These are phyloP conservation scores for Hydropotes inermis DNA, from an alignment of 2,113 vertebrate species.

Conservation along the genomic window DNA sequence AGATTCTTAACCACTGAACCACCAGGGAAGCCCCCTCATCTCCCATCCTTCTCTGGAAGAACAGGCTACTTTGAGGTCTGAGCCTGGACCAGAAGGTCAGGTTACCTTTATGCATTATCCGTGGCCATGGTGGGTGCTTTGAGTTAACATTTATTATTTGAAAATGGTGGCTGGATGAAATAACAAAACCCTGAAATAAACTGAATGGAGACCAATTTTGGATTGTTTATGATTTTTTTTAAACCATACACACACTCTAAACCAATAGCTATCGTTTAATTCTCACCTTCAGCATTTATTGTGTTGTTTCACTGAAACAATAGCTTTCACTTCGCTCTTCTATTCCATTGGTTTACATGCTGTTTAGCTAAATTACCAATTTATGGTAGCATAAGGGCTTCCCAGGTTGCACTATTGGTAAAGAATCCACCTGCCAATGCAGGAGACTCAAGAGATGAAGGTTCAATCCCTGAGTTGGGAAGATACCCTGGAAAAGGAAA, in stretches of 20 bases:
- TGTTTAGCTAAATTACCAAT: not conserved
- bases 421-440: not conserved
- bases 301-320: not conserved
- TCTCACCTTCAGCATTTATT: not conserved
- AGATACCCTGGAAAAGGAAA: not conserved
- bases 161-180: not conserved
- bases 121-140: rapidly evolving
- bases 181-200: not conserved
- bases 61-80: not conserved
- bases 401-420: not conserved
- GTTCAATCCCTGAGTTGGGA: not conserved
- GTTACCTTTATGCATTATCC: rapidly evolving
- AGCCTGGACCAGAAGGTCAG: not conserved
- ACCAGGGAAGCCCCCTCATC: not conserved
- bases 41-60: not conserved
- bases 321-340: not conserved
- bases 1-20: not conserved
- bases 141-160: not conserved
- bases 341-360: not conserved
- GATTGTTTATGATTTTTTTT: not conserved
- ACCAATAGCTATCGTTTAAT: not conserved
- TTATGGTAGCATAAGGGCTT: not conserved
- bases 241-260: not conserved
- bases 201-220: not conserved
- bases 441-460: not conserved